A percentile compares a stretch with the other conserved stretches of the same genome.
phyloP scores from a whole-genome alignment of 2,797 vertebrate genomes.

The Sylvilagus floridanus region DNA sequence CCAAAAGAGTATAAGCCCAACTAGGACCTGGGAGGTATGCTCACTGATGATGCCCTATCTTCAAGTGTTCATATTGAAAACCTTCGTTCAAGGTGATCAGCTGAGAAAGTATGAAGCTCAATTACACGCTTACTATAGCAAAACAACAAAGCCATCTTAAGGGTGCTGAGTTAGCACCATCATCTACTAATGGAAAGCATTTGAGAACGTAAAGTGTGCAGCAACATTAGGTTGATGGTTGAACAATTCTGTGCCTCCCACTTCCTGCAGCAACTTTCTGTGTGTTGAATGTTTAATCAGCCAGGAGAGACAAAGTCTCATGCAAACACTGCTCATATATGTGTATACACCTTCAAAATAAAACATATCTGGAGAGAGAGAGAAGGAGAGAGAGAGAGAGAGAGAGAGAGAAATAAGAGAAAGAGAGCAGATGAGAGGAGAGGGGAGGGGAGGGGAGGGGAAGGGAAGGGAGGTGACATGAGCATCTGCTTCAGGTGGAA shows the following conservation, averaged over 20 bases:
- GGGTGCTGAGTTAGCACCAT: neutral
- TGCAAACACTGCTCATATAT: neutral
- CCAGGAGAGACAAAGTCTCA: neutral
- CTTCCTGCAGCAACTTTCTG: neutral
- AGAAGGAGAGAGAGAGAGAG: neutral
- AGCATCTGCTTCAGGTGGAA: neutral
- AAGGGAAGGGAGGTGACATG: neutral
- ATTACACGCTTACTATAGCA: neutral
- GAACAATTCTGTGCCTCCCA: neutral
- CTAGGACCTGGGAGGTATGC: neutral
- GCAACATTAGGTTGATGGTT: neutral
- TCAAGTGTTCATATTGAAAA: conserved; percentile 16
- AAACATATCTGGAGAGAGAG: neutral
- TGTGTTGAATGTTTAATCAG: neutral
- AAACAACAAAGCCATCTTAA: neutral
- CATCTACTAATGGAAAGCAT: neutral
- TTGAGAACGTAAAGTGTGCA: neutral
- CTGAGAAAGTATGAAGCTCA: neutral
- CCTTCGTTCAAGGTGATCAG: neutral
- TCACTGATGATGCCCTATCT: neutral
- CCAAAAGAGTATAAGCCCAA: neutral
- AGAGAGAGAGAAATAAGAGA: too few relatives aligned
- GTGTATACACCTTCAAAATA: neutral
- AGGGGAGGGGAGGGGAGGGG: neutral
- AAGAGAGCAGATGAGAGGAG: too few relatives aligned